Conservation (phyloP, 1,140 invertebrate genomes). For the Melitaea cinxia region DNA sequence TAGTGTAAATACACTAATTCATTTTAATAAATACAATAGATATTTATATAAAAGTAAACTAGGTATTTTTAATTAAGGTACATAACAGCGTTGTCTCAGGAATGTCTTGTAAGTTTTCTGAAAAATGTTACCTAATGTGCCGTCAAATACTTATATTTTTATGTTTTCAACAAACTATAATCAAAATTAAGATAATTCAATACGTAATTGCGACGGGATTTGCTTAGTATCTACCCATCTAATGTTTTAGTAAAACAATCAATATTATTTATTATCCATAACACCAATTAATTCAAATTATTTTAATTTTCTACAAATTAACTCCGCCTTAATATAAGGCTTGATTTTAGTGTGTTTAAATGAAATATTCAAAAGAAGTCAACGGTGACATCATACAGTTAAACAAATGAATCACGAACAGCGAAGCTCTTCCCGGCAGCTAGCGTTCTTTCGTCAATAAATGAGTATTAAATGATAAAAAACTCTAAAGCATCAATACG, state of each 20-base stretch:
- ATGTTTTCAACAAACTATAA: too few relatives aligned
- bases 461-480: constrained; percentile 69
- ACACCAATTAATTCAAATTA: neutral
- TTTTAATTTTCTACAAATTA: neutral
- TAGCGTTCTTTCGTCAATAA: constrained; percentile 59
- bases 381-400: constrained; percentile 51
- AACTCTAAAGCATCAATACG: constrained; percentile 63
- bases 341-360: constrained; percentile 19
- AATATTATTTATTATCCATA: neutral
- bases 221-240: neutral
- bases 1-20: too few relatives aligned
- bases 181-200: too few relatives aligned
- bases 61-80: too few relatives aligned
- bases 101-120: too few relatives aligned
- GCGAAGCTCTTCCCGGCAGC: constrained; percentile 24
- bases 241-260: neutral
- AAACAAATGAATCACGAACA: constrained; percentile 56
- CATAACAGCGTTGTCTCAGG: too few relatives aligned
- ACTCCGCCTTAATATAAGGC: constrained; percentile 4
- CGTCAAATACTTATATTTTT: too few relatives aligned
- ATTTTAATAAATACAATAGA: too few relatives aligned
- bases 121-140: too few relatives aligned
- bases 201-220: too few relatives aligned
- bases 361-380: constrained; percentile 40
- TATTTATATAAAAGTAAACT: too few relatives aligned